Evolutionary conservation across 2,113 vertebrate species (phyloP).

Genomic region (Cryptomyrus ogoouensis): DNA sequence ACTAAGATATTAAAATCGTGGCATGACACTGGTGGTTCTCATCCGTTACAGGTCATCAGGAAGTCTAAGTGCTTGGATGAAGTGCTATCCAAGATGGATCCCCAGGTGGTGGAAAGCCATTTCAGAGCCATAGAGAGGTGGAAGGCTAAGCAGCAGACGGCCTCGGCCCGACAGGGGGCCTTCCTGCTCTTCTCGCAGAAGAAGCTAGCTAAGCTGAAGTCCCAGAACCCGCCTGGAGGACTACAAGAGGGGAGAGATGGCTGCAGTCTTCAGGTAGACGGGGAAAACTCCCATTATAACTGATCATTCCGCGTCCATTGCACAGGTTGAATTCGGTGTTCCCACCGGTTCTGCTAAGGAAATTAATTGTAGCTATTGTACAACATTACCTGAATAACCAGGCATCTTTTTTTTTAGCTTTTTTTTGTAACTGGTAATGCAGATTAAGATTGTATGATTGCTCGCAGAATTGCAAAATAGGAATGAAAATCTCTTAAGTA

Average conservation of each 20-base stretch:
- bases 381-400: not conserved
- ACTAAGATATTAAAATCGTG: not conserved
- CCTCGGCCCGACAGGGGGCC: conserved; percentile 60
- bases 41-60: conserved; percentile 70
- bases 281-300: not conserved
- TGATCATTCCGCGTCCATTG: not conserved
- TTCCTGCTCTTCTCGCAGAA: conserved; percentile 83
- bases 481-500: not conserved
- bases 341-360: not conserved
- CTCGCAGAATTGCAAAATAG: not conserved
- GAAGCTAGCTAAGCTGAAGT: conserved; percentile 63
- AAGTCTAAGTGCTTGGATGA: conserved; percentile 74
- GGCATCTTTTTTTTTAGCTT: not conserved
- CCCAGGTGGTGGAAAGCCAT: conserved; percentile 61
- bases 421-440: not conserved
- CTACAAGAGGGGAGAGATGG: conserved; percentile 54
- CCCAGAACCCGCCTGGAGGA: conserved; percentile 28
- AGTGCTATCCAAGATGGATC: conserved; percentile 70
- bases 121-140: conserved; percentile 75
- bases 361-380: not conserved
- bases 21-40: not conserved
- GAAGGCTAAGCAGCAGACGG: conserved; percentile 61
- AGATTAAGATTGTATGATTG: not conserved
- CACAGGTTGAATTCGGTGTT: not conserved
- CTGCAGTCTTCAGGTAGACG: conserved; percentile 61